Conservation (phyloP, 2,888 invertebrate species). For the Leptinotarsa haldemani region DNA sequence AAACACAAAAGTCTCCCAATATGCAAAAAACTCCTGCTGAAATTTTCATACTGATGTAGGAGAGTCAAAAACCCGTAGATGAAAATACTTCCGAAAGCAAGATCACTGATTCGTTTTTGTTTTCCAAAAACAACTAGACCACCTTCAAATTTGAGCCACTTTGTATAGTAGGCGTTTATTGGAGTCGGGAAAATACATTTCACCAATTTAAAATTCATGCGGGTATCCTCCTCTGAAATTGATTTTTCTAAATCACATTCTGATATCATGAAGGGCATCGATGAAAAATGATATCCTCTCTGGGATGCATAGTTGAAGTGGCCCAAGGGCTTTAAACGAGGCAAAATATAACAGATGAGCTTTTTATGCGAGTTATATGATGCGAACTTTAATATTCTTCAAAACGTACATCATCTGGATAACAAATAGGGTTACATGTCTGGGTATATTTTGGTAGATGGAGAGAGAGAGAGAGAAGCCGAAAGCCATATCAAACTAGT, state of each 20-base stretch:
- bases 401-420: conserved; percentile 1
- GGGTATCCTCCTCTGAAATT: neutral
- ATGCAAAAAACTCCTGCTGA: no score
- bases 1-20: no score
- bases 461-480: neutral
- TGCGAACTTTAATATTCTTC: conserved; percentile 1
- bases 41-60: no score
- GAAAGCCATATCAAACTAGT: neutral
- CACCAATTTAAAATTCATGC: neutral
- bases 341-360: neutral
- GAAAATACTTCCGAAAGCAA: no score
- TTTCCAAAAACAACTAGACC: no score
- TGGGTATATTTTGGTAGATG: neutral
- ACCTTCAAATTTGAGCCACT: no score
- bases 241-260: neutral
- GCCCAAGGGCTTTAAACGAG: neutral
- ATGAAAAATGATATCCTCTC: neutral
- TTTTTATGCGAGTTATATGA: conserved; percentile 3
- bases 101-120: no score
- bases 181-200: neutral
- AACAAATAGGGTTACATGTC: neutral
- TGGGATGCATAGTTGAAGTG: neutral
- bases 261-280: neutral
- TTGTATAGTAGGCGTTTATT: no score
- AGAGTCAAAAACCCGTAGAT: no score